Evolutionary conservation across 2,797 vertebrate species (phyloP).

Genomic region (Sciurus carolinensis): DNA sequence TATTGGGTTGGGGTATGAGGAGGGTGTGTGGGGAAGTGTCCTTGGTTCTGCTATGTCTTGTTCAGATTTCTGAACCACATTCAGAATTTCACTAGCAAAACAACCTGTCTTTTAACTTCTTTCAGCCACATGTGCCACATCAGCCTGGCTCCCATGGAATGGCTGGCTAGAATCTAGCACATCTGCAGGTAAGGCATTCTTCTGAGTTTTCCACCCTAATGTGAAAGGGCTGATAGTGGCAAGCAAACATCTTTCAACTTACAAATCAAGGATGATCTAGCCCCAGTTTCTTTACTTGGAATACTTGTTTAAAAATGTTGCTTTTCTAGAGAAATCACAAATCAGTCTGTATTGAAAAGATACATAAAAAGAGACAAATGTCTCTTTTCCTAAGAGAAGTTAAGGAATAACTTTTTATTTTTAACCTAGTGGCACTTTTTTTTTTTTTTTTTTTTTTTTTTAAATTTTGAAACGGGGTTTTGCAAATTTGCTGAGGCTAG

Average conservation of each 20-base stretch:
- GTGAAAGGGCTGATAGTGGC: background rate
- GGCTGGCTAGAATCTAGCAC: conserved; percentile 49
- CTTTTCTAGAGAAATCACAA: conserved; percentile 55
- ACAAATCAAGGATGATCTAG: background rate
- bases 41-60: background rate
- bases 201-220: conserved; percentile 25
- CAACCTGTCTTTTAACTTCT: background rate
- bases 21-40: no score
- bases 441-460: no score
- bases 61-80: background rate
- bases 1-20: background rate
- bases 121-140: background rate
- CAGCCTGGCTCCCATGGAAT: background rate
- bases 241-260: conserved; percentile 7
- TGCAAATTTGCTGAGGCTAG: no score
- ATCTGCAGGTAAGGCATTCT: conserved; percentile 58
- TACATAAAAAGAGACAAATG: background rate
- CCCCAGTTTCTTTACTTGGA: background rate
- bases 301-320: background rate
- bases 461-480: no score
- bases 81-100: background rate
- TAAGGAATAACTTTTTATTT: conserved; percentile 27
- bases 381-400: conserved; percentile 50
- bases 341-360: background rate
- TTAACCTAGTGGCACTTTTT: background rate